Evolutionary conservation across 2,888 invertebrate genomes (phyloP).

Genomic region (Xestia ashworthii): DNA sequence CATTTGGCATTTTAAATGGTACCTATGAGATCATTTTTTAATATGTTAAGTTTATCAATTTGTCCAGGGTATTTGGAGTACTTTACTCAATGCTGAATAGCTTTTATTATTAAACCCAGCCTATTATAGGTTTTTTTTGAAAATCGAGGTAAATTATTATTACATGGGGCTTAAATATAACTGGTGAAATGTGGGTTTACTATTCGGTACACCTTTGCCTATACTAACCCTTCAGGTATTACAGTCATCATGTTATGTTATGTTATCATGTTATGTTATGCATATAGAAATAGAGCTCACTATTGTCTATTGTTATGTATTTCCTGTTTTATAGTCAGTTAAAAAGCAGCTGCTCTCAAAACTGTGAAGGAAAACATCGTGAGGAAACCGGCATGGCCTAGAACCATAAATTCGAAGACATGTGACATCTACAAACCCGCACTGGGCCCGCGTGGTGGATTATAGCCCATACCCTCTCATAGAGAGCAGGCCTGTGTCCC

Average conservation of each 20-base stretch:
- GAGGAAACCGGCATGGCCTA: too few species aligned
- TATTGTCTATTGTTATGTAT: neutral
- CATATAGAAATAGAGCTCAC: neutral
- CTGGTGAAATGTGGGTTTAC: too few species aligned
- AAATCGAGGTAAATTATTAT: neutral
- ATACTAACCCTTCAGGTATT: too few species aligned
- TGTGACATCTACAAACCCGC: too few species aligned
- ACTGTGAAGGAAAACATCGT: too few species aligned
- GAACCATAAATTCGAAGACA: too few species aligned
- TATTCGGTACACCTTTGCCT: too few species aligned
- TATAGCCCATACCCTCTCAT: too few species aligned
- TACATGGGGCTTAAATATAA: too few species aligned
- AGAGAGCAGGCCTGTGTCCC: too few species aligned
- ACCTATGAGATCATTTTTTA: constrained; percentile 42
- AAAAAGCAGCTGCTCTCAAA: neutral
- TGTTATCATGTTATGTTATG: neutral
- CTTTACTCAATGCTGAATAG: neutral
- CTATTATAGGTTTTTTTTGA: neutral
- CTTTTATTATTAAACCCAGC: neutral
- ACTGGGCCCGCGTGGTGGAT: too few species aligned
- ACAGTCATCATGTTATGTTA: too few species aligned
- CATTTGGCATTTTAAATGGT: constrained; percentile 27
- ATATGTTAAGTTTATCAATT: constrained; percentile 25
- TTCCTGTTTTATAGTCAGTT: neutral
- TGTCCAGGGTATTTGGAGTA: constrained; percentile 4